Conservation (phyloP, 2,888 invertebrate species). For the Leptinotarsa haldemani region DNA sequence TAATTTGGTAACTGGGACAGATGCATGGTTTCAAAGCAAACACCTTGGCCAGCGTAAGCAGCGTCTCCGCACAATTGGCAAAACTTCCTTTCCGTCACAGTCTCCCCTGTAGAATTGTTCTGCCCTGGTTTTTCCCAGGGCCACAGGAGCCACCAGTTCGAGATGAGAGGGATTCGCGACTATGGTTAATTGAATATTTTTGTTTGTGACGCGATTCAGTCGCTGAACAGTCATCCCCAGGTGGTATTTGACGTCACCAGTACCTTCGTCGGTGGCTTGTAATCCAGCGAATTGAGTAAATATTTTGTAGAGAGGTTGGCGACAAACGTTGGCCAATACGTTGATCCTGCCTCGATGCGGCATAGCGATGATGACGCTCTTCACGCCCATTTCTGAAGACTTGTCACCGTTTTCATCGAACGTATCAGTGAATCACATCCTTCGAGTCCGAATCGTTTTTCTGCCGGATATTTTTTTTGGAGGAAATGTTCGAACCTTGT, state of each 20-base stretch:
- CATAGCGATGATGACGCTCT: constrained; percentile 96
- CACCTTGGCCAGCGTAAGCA: constrained; percentile 94
- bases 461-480: constrained; percentile 98
- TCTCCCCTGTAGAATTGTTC: constrained; percentile 96
- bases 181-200: constrained; percentile 86
- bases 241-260: constrained; percentile 93
- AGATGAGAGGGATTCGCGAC: constrained; percentile 93
- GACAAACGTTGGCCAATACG: constrained; percentile 90
- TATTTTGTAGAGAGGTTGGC: constrained; percentile 88
- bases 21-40: constrained; percentile 96
- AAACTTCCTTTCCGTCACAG: constrained; percentile 89
- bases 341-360: constrained; percentile 88
- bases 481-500: constrained; percentile 92
- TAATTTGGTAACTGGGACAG: constrained; percentile 92
- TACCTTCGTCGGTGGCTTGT: constrained; percentile 89
- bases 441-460: constrained; percentile 98
- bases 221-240: constrained; percentile 89
- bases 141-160: constrained; percentile 93
- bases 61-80: constrained; percentile 95
- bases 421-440: constrained; percentile 99
- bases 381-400: constrained; percentile 93
- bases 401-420: constrained; percentile 95
- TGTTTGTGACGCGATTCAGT: constrained; percentile 90
- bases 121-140: constrained; percentile 93
- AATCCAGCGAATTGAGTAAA: constrained; percentile 93